These are phyloP conservation scores for Nephrotoma flavescens DNA, from an alignment of 2,888 invertebrate species.

Conservation along the genomic window DNA sequence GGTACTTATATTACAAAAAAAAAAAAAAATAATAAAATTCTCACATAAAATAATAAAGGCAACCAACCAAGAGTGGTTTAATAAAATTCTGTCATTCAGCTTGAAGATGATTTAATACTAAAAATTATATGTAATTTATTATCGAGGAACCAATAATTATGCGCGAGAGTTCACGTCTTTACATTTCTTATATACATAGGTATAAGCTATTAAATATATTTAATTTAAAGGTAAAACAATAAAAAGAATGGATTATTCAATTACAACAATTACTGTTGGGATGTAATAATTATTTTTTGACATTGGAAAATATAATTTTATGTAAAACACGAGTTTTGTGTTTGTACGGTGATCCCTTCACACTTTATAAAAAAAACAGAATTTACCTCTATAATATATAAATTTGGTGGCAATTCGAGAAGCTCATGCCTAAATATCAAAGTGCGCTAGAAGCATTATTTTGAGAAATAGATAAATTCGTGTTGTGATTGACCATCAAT, in stretches of 20 bases:
- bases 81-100: background rate
- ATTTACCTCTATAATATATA: background rate
- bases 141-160: background rate
- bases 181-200: background rate
- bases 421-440: background rate
- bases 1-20: background rate
- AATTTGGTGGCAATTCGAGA: background rate
- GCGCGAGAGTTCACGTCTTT: background rate
- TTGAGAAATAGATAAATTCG: background rate
- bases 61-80: background rate
- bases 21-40: background rate
- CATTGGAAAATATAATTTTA: background rate
- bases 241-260: background rate
- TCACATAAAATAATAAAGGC: background rate
- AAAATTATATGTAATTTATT: background rate
- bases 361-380: background rate
- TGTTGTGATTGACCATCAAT: no score
- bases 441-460: background rate
- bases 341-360: background rate
- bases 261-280: background rate
- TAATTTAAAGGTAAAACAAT: background rate
- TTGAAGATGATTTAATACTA: background rate
- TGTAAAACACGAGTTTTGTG: background rate
- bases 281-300: background rate
- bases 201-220: background rate